phyloP scores from a whole-genome alignment of 2,888 invertebrate genomes.

The Ochropacha duplaris region DNA sequence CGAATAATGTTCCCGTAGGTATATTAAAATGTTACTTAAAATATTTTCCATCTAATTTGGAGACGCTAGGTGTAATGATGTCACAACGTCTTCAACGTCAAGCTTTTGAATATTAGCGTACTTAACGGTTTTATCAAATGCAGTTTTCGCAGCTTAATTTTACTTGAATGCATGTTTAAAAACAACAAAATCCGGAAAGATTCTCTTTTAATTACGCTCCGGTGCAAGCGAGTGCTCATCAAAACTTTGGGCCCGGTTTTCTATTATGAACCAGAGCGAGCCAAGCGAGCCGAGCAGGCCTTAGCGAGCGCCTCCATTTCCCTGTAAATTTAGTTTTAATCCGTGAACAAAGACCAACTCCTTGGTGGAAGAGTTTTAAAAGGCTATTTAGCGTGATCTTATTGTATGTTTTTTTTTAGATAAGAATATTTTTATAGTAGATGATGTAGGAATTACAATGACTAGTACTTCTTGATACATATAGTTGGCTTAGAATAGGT shows the following conservation, averaged over 20 bases:
- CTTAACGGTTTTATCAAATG: not conserved
- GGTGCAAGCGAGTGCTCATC: slow-evolving; percentile 42
- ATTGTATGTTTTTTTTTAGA: not conserved
- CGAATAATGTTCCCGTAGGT: not conserved
- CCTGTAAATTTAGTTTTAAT: slow-evolving; percentile 51
- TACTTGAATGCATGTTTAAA: not conserved
- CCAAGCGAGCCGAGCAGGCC: slow-evolving; percentile 1
- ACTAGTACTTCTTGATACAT: no score
- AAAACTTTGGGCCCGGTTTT: slow-evolving; percentile 46
- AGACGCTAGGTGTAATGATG: not conserved
- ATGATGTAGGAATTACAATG: no score
- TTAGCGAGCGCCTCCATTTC: slow-evolving; percentile 19
- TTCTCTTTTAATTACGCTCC: slow-evolving; percentile 29
- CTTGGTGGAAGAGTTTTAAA: not conserved
- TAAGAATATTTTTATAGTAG: not conserved
- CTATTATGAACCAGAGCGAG: slow-evolving; percentile 43
- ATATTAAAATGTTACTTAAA: not conserved
- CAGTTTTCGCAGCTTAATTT: not conserved
- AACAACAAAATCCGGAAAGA: slow-evolving; percentile 24
- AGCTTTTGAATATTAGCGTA: not conserved
- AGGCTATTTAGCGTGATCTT: not conserved
- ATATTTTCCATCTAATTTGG: not conserved
- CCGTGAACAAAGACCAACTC: slow-evolving; percentile 41
- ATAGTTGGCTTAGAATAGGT: no score
- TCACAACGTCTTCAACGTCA: not conserved